A percentile compares a stretch with the other conserved stretches of the same genome.
Conservation (phyloP, 2,113 vertebrate species). For the Sebastes schlegelii region DNA sequence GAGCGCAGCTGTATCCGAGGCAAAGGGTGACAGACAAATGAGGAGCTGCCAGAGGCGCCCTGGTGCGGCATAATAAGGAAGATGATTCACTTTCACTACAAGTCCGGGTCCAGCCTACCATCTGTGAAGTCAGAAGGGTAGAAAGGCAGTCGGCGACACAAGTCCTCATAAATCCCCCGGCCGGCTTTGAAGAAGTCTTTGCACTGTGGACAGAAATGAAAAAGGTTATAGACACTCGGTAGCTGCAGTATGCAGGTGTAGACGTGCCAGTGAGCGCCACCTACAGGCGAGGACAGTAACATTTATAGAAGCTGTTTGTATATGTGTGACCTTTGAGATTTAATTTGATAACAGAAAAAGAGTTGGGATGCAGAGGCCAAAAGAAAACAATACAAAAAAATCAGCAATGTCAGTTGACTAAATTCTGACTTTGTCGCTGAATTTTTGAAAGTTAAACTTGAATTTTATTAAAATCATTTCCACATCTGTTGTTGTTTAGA, state of each 20-base stretch:
- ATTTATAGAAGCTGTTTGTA: not conserved
- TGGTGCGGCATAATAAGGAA: constrained; percentile 52
- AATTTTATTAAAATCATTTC: not conserved
- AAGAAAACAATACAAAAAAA: not conserved
- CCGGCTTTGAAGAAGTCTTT: constrained; percentile 89
- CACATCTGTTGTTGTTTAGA: not conserved
- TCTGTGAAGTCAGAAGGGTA: constrained; percentile 97
- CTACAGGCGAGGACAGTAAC: not conserved
- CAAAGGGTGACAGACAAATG: constrained; percentile 64
- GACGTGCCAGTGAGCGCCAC: not conserved
- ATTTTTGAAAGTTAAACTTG: not conserved
- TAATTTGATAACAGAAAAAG: not conserved
- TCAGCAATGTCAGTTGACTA: not conserved
- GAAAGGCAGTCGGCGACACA: constrained; percentile 91
- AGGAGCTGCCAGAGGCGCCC: constrained; percentile 60
- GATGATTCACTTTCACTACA: constrained; percentile 70
- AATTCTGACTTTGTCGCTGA: not conserved
- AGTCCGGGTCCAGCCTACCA: constrained; percentile 83
- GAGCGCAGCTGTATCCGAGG: constrained; percentile 65
- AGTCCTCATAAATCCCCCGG: constrained; percentile 94
- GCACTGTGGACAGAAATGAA: constrained; percentile 74
- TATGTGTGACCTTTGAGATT: not conserved
- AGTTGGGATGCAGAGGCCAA: not conserved
- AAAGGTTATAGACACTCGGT: constrained; percentile 12
- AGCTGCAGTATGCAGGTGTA: not conserved